These are phyloP conservation scores for Dryomyza anilis DNA, from an alignment of 2,888 invertebrate species.

Conservation along the genomic window DNA sequence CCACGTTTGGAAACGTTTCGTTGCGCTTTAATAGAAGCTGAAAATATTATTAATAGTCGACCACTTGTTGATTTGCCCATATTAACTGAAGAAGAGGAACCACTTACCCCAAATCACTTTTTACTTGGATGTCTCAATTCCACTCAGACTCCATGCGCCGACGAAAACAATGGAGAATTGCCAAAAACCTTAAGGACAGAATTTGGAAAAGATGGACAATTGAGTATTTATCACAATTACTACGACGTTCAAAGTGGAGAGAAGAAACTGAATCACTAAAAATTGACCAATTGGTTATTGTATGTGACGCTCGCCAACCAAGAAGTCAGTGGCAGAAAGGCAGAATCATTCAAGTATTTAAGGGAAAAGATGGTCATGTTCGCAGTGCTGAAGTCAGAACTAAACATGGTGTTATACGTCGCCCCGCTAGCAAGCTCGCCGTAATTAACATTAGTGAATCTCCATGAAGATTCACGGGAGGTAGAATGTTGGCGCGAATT, in stretches of 20 bases:
- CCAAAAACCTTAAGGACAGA: constrained; percentile 5
- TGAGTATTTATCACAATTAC: constrained; percentile 6
- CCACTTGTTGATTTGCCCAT: constrained; percentile 30
- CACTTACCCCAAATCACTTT: constrained; percentile 30
- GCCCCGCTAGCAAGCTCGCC: background rate
- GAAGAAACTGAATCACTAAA: background rate
- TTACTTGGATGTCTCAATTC: constrained; percentile 26
- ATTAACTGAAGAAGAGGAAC: constrained; percentile 23
- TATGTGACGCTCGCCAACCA: background rate
- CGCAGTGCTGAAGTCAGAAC: background rate
- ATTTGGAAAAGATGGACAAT: constrained; percentile 16
- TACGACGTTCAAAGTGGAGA: constrained; percentile 10
- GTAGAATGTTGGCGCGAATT: background rate
- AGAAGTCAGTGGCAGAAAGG: constrained; percentile 11
- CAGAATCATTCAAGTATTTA: background rate
- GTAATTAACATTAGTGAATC: background rate
- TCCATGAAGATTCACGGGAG: background rate
- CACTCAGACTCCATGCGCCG: constrained; percentile 22
- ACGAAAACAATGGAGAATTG: constrained; percentile 14
- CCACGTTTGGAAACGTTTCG: constrained; percentile 20
- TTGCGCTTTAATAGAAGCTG: constrained; percentile 26
- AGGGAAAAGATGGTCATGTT: background rate
- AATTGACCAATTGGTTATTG: background rate
- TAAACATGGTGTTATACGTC: constrained; percentile 9
- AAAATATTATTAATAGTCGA: constrained; percentile 30